Conservation (phyloP, 2,888 invertebrate species). For the Abrostola tripartita region DNA sequence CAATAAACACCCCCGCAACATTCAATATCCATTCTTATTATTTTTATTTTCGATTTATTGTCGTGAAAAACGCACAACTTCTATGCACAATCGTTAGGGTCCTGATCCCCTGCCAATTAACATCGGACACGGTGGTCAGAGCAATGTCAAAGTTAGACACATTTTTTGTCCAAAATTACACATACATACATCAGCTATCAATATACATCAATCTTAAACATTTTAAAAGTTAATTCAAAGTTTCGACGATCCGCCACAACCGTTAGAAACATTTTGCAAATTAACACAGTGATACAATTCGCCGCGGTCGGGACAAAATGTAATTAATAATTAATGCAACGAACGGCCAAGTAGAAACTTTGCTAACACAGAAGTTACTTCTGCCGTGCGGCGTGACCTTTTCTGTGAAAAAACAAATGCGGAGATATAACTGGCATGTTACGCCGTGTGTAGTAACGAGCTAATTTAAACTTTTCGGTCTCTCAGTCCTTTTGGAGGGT, state of each 20-base stretch:
- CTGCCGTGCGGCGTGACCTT: conserved; percentile 72
- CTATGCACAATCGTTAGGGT: conserved; percentile 72
- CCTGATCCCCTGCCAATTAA: conserved; percentile 86
- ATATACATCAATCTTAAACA: conserved; percentile 50
- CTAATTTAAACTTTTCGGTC: conserved; percentile 88
- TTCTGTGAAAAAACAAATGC: conserved; percentile 84
- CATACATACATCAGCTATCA: conserved; percentile 68
- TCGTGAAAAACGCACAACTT: conserved; percentile 78
- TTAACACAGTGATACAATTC: conserved; percentile 63
- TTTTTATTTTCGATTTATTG: conserved; percentile 79
- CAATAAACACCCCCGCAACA: conserved; percentile 81
- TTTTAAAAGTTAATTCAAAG: conserved; percentile 40
- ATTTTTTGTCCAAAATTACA: conserved; percentile 71
- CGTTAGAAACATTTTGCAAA: conserved; percentile 59
- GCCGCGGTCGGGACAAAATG: conserved; percentile 57
- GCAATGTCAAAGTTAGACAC: conserved; percentile 78
- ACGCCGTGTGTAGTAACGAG: conserved; percentile 85
- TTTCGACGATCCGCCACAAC: conserved; percentile 41
- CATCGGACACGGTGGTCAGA: conserved; percentile 85
- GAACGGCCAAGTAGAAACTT: conserved; percentile 72
- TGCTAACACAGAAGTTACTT: conserved; percentile 77
- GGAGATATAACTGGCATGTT: conserved; percentile 78
- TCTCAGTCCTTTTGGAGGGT: conserved; percentile 76
- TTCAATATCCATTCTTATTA: conserved; percentile 76
- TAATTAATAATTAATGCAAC: conserved; percentile 82